phyloP scores from a whole-genome alignment of 2,797 vertebrate species.

The Limnodromus scolopaceus region DNA sequence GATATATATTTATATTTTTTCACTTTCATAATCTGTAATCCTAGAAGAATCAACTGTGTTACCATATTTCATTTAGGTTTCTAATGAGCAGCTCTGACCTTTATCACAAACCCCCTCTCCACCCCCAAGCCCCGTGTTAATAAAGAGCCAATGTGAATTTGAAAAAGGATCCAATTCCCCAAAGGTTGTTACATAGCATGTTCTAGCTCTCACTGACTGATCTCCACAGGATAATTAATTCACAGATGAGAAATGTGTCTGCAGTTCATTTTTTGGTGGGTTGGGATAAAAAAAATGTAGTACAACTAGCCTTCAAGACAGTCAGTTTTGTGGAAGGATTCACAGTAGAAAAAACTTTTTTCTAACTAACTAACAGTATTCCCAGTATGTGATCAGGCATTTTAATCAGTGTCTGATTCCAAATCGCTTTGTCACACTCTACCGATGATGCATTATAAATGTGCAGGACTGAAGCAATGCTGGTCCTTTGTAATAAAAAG shows the following conservation, averaged over 20 bases:
- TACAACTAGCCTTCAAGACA: constrained; percentile 71
- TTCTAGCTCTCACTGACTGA: constrained; percentile 50
- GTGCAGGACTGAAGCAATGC: background rate
- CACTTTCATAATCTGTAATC: background rate
- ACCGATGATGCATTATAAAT: background rate
- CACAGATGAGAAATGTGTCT: constrained; percentile 53
- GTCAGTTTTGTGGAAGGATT: constrained; percentile 38
- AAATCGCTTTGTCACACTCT: background rate
- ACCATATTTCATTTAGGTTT: constrained; percentile 54
- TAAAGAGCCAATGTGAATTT: constrained; percentile 53
- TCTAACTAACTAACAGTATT: constrained; percentile 5
- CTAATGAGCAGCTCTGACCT: constrained; percentile 76
- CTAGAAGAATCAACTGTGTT: constrained; percentile 27
- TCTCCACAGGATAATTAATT: constrained; percentile 76
- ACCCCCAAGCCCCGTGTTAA: constrained; percentile 43
- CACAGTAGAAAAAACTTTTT: constrained; percentile 23
- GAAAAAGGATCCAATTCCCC: constrained; percentile 53
- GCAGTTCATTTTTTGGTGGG: constrained; percentile 70
- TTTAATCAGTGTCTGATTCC: constrained; percentile 23
- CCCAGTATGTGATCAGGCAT: constrained; percentile 34
- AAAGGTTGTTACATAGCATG: constrained; percentile 65
- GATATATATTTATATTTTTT: background rate
- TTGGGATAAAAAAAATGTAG: constrained; percentile 53
- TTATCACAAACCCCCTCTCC: constrained; percentile 26
- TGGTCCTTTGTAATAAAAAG: background rate